Evolutionary conservation across 2,888 invertebrate genomes (phyloP).

Genomic region (Anodontia alba): DNA sequence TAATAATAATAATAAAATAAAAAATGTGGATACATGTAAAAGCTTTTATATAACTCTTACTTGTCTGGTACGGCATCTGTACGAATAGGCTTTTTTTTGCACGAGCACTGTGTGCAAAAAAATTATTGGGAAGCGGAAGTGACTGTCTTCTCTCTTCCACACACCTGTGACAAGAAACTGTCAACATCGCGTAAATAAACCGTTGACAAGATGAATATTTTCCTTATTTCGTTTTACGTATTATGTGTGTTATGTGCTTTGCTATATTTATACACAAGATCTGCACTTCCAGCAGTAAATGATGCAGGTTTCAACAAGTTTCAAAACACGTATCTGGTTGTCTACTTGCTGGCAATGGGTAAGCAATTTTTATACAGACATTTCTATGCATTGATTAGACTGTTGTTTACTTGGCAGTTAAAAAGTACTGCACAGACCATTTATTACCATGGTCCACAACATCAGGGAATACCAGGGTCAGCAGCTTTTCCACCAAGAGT

Average conservation of each 20-base stretch:
- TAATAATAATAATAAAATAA: too few relatives aligned
- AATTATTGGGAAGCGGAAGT: not conserved
- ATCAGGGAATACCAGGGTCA: too few relatives aligned
- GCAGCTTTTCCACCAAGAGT: too few relatives aligned
- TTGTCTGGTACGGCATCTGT: too few relatives aligned
- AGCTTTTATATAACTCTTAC: too few relatives aligned
- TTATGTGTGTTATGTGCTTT: conserved; percentile 81
- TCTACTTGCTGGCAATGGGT: conserved; percentile 86
- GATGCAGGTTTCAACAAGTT: conserved; percentile 84
- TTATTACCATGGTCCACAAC: too few relatives aligned
- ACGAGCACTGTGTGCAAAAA: too few relatives aligned
- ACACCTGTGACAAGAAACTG: not conserved
- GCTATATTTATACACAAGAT: conserved; percentile 84
- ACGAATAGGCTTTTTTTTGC: too few relatives aligned
- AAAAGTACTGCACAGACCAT: too few relatives aligned
- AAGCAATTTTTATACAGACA: conserved; percentile 35
- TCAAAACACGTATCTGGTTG: conserved; percentile 85
- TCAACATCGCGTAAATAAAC: not conserved
- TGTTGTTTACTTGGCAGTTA: too few relatives aligned
- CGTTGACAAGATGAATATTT: conserved; percentile 76
- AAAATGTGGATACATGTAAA: too few relatives aligned
- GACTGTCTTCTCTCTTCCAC: conserved; percentile 5
- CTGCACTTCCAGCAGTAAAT: conserved; percentile 74
- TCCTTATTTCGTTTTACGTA: conserved; percentile 78
- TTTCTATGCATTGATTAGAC: not conserved